Conservation (phyloP, 2,888 invertebrate genomes). For the Aleiodes testaceus region DNA sequence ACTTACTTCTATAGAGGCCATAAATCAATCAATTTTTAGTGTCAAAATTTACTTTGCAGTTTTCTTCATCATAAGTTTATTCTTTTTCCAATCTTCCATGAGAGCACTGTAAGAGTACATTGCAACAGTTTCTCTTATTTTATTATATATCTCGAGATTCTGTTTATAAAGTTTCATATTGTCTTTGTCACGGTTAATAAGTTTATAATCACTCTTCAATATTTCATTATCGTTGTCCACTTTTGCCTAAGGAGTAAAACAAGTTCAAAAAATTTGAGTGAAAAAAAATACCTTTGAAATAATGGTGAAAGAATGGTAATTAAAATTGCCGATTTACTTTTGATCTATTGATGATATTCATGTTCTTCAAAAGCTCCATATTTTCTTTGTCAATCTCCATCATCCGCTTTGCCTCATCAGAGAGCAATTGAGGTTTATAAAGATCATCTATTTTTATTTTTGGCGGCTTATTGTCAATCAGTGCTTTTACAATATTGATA, state of each 20-base stretch:
- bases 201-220: constrained; percentile 3
- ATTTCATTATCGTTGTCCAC: constrained; percentile 54
- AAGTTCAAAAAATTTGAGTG: not conserved
- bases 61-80: constrained; percentile 47
- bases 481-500: constrained; percentile 48
- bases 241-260: constrained; percentile 55
- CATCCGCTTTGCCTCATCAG: constrained; percentile 70
- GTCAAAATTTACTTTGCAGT: constrained; percentile 44
- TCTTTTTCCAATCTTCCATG: constrained; percentile 54
- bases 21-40: not conserved
- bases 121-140: constrained; percentile 51
- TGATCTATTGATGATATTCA: constrained; percentile 77
- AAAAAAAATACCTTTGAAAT: constrained; percentile 5
- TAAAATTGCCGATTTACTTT: constrained; percentile 71
- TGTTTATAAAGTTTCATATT: constrained; percentile 47
- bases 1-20: not conserved
- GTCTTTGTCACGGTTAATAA: constrained; percentile 31
- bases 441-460: constrained; percentile 75
- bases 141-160: constrained; percentile 57
- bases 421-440: constrained; percentile 72
- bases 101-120: constrained; percentile 53
- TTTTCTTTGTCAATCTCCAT: constrained; percentile 75
- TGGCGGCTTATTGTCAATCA: constrained; percentile 75
- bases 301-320: constrained; percentile 13
- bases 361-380: constrained; percentile 76